Conservation (phyloP, 2,888 invertebrate species). For the Heteropelma amictum region DNA sequence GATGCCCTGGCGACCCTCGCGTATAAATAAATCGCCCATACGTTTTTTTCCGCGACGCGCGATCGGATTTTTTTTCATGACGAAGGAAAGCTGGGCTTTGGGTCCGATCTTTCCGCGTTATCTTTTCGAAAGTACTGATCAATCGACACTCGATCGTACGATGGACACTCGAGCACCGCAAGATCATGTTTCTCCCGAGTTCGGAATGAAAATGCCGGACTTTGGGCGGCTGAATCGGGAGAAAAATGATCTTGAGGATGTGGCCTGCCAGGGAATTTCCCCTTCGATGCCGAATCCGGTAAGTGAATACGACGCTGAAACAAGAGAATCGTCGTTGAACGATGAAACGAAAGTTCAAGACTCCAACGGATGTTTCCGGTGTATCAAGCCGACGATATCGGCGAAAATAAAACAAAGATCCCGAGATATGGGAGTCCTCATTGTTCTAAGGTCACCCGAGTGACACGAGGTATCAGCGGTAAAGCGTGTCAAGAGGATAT, state of each 20-base stretch:
- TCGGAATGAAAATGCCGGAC: constrained; percentile 1
- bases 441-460: constrained; percentile 27
- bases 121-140: constrained; percentile 19
- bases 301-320: constrained; percentile 48
- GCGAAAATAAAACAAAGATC: no score
- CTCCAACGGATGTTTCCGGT: no score
- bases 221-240: background rate
- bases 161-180: background rate
- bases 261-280: constrained; percentile 57
- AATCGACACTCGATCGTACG: background rate
- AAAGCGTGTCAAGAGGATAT: constrained; percentile 50
- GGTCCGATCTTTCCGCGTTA: no score
- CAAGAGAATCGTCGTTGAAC: background rate
- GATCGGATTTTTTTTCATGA: constrained; percentile 45
- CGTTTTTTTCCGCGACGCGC: constrained; percentile 31
- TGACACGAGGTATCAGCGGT: constrained; percentile 28
- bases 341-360: no score
- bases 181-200: constrained; percentile 49
- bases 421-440: constrained; percentile 67
- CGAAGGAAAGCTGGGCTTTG: no score
- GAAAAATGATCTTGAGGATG: constrained; percentile 71
- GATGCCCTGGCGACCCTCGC: constrained; percentile 39
- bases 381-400: no score
- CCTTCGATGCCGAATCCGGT: constrained; percentile 62
- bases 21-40: background rate